Evolutionary conservation across 1,140 invertebrate species (phyloP), one percentile per base, ranked within the genome.

Genomic region (Macrobrachium nipponense): DNA sequence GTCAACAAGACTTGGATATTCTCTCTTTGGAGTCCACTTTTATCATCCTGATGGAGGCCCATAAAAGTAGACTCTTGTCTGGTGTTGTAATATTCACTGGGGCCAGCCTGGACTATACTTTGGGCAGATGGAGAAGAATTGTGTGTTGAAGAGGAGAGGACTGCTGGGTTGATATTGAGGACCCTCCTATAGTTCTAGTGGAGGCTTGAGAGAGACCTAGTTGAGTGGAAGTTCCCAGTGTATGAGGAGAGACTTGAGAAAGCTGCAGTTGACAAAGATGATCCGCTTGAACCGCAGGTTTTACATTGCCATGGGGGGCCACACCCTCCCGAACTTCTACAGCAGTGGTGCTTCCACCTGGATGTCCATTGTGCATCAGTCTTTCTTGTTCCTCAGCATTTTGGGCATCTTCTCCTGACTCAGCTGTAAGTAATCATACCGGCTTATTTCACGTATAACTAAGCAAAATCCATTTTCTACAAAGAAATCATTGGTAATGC

Each of bases 1-100:
- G 96, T 94, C 86, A 97, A 95, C 43, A 96, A 92, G 70, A 97
- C 96, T 7, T 94, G 94, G 0, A 98, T 91, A 84, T 96, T 93
- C 18, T 93, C 93, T 72, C 87, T 77, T 75, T 87, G 82, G n/a
- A 82, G 73, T 5, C 23, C 58, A 12, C 20, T 4, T 36, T 75
- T 86, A 36, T 86, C 84, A 17, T 86, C 77, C 27, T 36, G 14
- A 20, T 36, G 82, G 23, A n/a, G 17, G 20, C 61, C 66, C 12
- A 18, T 58, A 14, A 59, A 5, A 18, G 51, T 59, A 20, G 76
- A 8, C 15, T 73, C 77, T 1, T 58, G 77, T 18, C 58, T 23
- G 12, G 70, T 17, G 59, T 86, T 73, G 23, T 80, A 18, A 36
- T 61, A 23, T 10, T 86, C 77, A 36, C 68, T 80, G 2, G 43